Percentiles rank a stretch among this genome's conserved stretches.
These are phyloP conservation scores for Clarias laeviceps DNA, from an alignment of 2,797 vertebrate species.

Conservation along the genomic window DNA sequence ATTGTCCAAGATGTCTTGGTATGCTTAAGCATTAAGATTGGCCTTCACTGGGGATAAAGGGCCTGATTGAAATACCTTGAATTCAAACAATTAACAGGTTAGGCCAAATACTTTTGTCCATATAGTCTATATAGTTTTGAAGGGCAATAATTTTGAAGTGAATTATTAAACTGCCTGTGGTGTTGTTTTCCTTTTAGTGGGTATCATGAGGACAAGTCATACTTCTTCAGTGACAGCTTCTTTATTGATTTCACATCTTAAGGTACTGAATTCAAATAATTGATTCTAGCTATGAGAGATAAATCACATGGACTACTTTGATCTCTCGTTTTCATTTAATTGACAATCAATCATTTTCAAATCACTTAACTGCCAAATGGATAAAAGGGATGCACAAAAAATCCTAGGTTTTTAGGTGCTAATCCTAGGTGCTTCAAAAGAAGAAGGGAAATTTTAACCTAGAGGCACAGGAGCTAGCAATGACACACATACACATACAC, in stretches of 20 bases:
- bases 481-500: background rate
- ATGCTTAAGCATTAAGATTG: no score
- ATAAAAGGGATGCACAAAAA: background rate
- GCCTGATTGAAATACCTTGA: no score
- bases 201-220: background rate
- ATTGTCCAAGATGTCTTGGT: no score
- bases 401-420: background rate
- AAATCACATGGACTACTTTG: background rate
- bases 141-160: background rate
- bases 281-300: background rate
- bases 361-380: background rate
- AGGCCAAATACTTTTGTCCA: no score
- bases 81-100: no score
- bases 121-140: no score
- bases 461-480: background rate
- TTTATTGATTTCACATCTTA: background rate
- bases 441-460: background rate
- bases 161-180: background rate
- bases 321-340: background rate
- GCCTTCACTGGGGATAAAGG: no score
- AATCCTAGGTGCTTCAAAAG: background rate
- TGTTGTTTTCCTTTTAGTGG: background rate
- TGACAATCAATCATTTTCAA: background rate
- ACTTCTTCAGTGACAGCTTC: background rate
- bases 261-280: background rate